Conservation (phyloP, 2,797 vertebrate genomes). For the Gymnopithys bicolor region DNA sequence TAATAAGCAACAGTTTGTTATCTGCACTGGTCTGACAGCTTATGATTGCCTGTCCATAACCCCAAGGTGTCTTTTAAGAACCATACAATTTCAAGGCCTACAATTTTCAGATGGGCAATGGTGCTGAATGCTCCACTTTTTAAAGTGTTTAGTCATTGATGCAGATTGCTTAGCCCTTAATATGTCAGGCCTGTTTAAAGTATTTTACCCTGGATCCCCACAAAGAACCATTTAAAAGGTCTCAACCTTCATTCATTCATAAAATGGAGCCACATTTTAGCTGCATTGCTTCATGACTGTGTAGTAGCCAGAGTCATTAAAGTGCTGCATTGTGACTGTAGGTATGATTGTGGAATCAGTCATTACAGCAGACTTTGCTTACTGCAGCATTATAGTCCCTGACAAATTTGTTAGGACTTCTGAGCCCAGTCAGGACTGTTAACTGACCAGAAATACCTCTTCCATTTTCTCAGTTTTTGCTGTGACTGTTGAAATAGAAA, state of each 20-base stretch:
- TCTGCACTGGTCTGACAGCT: background rate
- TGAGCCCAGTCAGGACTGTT: background rate
- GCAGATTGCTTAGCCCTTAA: background rate
- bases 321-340: background rate
- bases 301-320: background rate
- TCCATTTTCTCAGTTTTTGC: background rate
- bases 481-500: conserved; percentile 6
- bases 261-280: background rate
- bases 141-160: background rate
- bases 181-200: background rate
- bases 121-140: background rate
- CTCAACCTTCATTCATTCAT: background rate
- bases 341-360: background rate
- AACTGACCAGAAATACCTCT: background rate
- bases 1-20: background rate
- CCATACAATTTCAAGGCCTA: background rate
- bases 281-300: background rate
- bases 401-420: background rate
- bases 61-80: background rate
- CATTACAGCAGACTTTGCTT: background rate
- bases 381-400: background rate
- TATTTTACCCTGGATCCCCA: background rate
- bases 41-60: background rate
- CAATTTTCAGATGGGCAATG: background rate
- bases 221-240: background rate